These are phyloP conservation scores for Lepisosteus osseus DNA, from an alignment of 2,113 vertebrate species.

Conservation along the genomic window DNA sequence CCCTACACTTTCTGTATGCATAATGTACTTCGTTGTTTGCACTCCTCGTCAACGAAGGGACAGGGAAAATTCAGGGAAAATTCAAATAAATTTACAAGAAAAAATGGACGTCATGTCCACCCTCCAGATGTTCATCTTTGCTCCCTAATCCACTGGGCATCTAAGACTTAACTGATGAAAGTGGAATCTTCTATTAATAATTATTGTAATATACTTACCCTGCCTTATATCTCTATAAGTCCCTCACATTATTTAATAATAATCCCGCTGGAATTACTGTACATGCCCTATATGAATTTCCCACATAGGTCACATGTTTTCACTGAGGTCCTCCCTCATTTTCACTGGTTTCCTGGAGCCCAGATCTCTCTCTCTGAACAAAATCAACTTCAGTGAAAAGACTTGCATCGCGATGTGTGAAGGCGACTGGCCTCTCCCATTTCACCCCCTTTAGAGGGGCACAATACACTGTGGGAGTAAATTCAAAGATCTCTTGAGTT, in stretches of 20 bases:
- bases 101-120: conserved; percentile 42
- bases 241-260: conserved; percentile 54
- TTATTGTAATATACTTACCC: conserved; percentile 56
- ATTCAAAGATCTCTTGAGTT: no score
- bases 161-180: conserved; percentile 52
- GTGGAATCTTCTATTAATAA: conserved; percentile 60
- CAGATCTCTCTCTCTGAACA: no score
- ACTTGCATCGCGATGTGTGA: no score
- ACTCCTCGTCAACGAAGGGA: background rate
- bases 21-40: background rate
- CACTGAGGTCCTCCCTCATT: no score
- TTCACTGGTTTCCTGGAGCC: no score
- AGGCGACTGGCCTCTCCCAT: no score
- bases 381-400: no score
- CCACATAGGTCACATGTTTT: background rate
- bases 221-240: conserved; percentile 57
- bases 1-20: background rate
- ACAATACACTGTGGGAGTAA: no score
- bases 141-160: conserved; percentile 44
- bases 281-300: conserved; percentile 45
- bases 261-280: conserved; percentile 50
- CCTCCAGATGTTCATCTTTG: conserved; percentile 52
- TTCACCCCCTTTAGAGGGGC: no score
- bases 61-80: background rate
- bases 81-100: conserved; percentile 19